Evolutionary conservation across 1,140 invertebrate genomes (phyloP).

Genomic region (Drosophila ambigua): DNA sequence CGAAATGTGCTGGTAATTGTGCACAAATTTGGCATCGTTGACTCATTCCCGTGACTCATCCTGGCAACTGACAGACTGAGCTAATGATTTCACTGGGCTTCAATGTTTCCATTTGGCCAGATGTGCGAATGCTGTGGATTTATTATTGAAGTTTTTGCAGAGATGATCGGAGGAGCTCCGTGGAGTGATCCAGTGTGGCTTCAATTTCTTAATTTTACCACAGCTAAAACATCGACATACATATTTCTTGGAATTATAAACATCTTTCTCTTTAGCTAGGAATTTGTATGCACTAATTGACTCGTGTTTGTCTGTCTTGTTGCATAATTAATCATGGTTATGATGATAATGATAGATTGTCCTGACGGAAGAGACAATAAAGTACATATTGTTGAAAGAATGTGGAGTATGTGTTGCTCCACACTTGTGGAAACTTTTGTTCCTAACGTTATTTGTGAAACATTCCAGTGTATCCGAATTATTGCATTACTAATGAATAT

Average conservation of each 20-base stretch:
- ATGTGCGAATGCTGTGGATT: constrained; percentile 7
- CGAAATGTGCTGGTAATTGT: constrained; percentile 64
- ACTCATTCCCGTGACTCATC: constrained; percentile 86
- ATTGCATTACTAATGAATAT: neutral
- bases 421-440: neutral
- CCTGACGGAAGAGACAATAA: too few relatives aligned
- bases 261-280: too few relatives aligned
- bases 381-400: too few relatives aligned
- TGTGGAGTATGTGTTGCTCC: too few relatives aligned
- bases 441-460: neutral
- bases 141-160: constrained; percentile 16
- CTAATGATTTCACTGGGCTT: constrained; percentile 23
- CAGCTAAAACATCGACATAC: too few relatives aligned
- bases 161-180: neutral
- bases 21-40: constrained; percentile 41
- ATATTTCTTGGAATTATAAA: too few relatives aligned
- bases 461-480: constrained; percentile 7
- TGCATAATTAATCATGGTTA: too few relatives aligned
- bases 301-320: too few relatives aligned
- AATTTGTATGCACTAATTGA: too few relatives aligned
- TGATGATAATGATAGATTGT: too few relatives aligned
- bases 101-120: neutral
- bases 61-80: constrained; percentile 48
- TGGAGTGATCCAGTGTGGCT: too few relatives aligned
- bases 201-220: too few relatives aligned